A percentile compares a stretch with the other conserved stretches of the same genome.
These are phyloP conservation scores for Caiman crocodilus DNA, from an alignment of 2,797 vertebrate species.

Conservation along the genomic window DNA sequence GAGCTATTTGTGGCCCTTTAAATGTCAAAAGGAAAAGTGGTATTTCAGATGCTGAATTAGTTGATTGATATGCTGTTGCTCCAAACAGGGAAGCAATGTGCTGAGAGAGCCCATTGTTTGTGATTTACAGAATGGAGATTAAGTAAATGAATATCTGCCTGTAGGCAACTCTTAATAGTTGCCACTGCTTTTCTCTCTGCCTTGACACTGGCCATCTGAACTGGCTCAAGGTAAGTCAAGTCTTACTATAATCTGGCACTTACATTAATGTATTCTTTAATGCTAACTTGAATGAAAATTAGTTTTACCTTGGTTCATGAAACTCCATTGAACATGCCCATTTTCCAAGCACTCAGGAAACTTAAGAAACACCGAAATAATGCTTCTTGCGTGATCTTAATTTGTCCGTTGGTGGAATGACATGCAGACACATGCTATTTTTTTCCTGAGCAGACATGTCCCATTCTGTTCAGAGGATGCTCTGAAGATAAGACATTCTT, in stretches of 20 bases:
- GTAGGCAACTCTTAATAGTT: not conserved
- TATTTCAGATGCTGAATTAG: not conserved
- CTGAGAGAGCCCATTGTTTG: not conserved
- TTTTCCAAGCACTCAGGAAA: too few species aligned
- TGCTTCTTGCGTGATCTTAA: too few species aligned
- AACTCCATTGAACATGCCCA: too few species aligned
- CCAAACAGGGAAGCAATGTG: not conserved
- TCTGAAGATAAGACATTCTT: rapidly evolving
- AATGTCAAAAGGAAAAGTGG: not conserved
- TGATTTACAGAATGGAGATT: not conserved
- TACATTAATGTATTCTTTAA: not conserved
- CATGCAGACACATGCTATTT: too few species aligned
- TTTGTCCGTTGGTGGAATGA: too few species aligned
- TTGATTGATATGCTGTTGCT: not conserved
- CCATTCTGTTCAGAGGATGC: too few species aligned
- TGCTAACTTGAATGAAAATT: not conserved
- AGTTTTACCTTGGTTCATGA: too few species aligned
- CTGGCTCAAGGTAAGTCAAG: not conserved
- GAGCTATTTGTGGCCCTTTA: rapidly evolving
- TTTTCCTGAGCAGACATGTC: too few species aligned
- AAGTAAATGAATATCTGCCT: not conserved
- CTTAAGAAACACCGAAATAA: too few species aligned
- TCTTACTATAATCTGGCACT: not conserved
- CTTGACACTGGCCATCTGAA: not conserved
- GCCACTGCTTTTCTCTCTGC: not conserved